Evolutionary conservation across 2,888 invertebrate species (phyloP).

Genomic region (Diabrotica balteata): DNA sequence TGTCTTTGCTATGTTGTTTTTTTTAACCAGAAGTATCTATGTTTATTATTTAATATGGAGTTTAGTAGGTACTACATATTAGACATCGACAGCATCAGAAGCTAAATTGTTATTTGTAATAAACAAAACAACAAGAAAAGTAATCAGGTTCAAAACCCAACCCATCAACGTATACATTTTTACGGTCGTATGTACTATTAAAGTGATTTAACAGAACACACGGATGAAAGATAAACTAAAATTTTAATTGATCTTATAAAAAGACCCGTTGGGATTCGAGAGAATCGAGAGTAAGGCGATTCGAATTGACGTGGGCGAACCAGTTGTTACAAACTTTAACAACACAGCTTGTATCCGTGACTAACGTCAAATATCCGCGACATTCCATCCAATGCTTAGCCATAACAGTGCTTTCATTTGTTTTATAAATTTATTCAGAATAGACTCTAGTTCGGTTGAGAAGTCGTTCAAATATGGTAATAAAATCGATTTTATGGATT

Average conservation of each 20-base stretch:
- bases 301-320: slow-evolving; percentile 39
- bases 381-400: slow-evolving; percentile 36
- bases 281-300: slow-evolving; percentile 2
- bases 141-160: too few species aligned
- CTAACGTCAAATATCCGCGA: slow-evolving; percentile 35
- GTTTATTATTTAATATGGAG: too few species aligned
- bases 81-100: too few species aligned
- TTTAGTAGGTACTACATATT: too few species aligned
- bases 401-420: slow-evolving; percentile 38
- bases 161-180: too few species aligned
- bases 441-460: neutral
- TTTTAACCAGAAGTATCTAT: too few species aligned
- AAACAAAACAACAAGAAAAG: too few species aligned
- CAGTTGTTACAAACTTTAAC: slow-evolving; percentile 33
- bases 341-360: slow-evolving; percentile 34
- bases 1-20: too few species aligned
- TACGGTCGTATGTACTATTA: too few species aligned
- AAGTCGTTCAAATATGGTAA: slow-evolving; percentile 7
- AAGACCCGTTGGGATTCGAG: slow-evolving; percentile 6
- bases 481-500: slow-evolving; percentile 13
- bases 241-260: slow-evolving; percentile 6
- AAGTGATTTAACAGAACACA: too few species aligned
- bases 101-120: too few species aligned
- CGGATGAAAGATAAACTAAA: neutral
- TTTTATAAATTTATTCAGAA: slow-evolving; percentile 21